phyloP scores from a whole-genome alignment of 2,888 invertebrate genomes.

The Pseudanteris insignis region DNA sequence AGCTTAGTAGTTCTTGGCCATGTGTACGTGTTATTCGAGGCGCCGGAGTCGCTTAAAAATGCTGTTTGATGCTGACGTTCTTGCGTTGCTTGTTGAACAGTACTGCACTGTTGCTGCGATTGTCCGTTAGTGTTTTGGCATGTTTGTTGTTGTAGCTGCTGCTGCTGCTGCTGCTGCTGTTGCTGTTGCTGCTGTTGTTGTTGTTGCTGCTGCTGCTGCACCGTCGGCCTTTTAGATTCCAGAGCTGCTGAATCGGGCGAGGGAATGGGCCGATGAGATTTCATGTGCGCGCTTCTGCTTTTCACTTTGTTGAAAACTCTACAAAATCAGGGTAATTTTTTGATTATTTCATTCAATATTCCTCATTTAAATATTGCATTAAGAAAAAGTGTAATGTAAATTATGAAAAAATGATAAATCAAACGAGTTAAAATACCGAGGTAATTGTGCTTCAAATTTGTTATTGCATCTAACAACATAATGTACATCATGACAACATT shows the following conservation, averaged over 20 bases:
- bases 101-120: constrained; percentile 52
- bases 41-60: constrained; percentile 49
- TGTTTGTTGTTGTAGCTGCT: constrained; percentile 46
- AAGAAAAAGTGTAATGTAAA: too few relatives aligned
- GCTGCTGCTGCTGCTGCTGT: constrained; percentile 47
- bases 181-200: constrained; percentile 46
- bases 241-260: constrained; percentile 81
- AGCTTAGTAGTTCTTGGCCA: constrained; percentile 65
- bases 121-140: constrained; percentile 40
- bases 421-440: too few relatives aligned
- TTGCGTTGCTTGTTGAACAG: constrained; percentile 48
- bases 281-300: constrained; percentile 99
- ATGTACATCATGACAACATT: too few relatives aligned
- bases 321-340: constrained; percentile 8
- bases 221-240: constrained; percentile 70
- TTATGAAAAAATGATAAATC: too few relatives aligned
- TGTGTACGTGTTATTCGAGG: constrained; percentile 57
- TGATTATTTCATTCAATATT: too few relatives aligned
- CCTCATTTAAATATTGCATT: too few relatives aligned
- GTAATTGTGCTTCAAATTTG: too few relatives aligned
- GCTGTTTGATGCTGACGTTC: constrained; percentile 52
- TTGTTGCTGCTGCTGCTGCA: constrained; percentile 48
- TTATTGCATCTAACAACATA: too few relatives aligned
- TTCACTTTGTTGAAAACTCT: constrained; percentile 98
- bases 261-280: constrained; percentile 86